phyloP scores from a whole-genome alignment of 2,888 invertebrate species.

The Orchestes rusci region DNA sequence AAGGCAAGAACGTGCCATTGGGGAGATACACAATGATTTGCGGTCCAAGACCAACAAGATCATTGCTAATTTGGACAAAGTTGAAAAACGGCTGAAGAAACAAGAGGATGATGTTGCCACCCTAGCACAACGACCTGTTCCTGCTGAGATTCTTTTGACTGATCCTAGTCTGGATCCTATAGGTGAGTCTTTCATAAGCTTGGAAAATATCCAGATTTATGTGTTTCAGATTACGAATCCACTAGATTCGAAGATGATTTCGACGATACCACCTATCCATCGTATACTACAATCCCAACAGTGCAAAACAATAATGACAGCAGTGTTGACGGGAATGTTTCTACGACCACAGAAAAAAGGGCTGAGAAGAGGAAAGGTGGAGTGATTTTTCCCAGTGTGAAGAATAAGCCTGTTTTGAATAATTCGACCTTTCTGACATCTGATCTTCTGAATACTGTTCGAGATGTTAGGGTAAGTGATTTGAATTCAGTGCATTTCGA shows the following conservation, averaged over 20 bases:
- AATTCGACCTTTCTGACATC: constrained; percentile 72
- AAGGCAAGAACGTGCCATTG: constrained; percentile 78
- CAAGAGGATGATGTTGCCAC: constrained; percentile 79
- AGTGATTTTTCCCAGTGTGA: constrained; percentile 85
- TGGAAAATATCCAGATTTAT: too few species aligned
- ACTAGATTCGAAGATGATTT: constrained; percentile 41
- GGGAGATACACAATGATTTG: constrained; percentile 76
- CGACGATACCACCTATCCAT: constrained; percentile 34
- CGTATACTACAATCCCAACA: constrained; percentile 40
- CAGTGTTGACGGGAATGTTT: constrained; percentile 5
- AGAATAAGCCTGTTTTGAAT: constrained; percentile 79
- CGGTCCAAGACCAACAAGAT: constrained; percentile 78
- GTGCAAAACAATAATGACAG: constrained; percentile 13
- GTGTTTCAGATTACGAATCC: constrained; percentile 61
- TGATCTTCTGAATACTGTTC: constrained; percentile 66
- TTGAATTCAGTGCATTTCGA: not conserved
- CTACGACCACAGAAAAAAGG: constrained; percentile 44
- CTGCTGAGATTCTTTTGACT: constrained; percentile 57
- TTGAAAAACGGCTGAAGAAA: constrained; percentile 74
- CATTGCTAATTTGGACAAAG: constrained; percentile 80
- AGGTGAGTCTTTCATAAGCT: constrained; percentile 9
- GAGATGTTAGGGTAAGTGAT: constrained; percentile 72
- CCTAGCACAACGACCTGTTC: constrained; percentile 66
- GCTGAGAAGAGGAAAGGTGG: constrained; percentile 62
- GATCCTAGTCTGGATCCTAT: constrained; percentile 16